Conservation (phyloP, 2,888 invertebrate species). For the Cataglyphis cursor region DNA sequence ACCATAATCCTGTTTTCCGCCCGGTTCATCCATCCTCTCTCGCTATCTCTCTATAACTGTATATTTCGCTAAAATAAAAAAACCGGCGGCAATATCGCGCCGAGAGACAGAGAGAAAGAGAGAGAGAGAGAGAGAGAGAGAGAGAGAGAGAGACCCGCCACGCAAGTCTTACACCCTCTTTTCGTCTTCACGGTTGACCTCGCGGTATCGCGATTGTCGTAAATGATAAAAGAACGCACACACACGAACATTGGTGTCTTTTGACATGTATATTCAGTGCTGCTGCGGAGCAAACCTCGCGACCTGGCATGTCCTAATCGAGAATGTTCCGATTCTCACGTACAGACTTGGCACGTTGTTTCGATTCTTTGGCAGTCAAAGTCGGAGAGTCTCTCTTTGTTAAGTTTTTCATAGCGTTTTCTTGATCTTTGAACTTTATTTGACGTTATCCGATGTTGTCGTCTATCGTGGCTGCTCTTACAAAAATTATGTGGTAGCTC, state of each 20-base stretch:
- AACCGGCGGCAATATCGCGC: conserved; percentile 74
- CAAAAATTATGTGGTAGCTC: no score
- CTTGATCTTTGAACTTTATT: conserved; percentile 37
- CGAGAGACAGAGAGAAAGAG: conserved; percentile 27
- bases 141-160: conserved; percentile 58
- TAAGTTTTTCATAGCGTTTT: conserved; percentile 64
- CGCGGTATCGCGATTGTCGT: neutral
- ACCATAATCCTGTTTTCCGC: conserved; percentile 55
- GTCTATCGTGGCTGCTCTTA: no score
- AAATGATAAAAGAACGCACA: conserved; percentile 48
- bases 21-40: conserved; percentile 67
- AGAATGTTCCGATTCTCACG: conserved; percentile 85
- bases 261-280: conserved; percentile 57
- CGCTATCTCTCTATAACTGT: conserved; percentile 80
- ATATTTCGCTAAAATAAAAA: conserved; percentile 82
- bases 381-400: conserved; percentile 53
- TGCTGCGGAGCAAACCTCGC: neutral
- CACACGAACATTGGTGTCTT: conserved; percentile 54
- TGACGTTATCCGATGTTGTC: no score
- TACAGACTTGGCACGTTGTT: conserved; percentile 67
- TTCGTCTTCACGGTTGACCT: neutral
- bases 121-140: no score
- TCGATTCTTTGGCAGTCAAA: conserved; percentile 46
- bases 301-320: conserved; percentile 57
- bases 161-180: conserved; percentile 55